Evolutionary conservation across 23 tunicate genomes (phyloP).

Genomic region (Styela clava): DNA sequence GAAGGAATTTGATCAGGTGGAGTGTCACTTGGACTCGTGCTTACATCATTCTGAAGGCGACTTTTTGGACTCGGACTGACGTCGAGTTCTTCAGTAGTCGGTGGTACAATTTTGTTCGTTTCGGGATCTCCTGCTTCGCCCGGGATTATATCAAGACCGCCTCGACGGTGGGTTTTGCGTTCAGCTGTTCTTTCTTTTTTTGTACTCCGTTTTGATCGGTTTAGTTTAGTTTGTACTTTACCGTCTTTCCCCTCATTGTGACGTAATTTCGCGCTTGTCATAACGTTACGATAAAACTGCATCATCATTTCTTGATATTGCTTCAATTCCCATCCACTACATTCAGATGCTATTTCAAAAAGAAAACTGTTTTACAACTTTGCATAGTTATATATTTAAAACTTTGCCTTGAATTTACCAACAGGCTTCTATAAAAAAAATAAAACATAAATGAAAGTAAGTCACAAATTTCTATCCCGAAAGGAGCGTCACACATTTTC

Average conservation of each 20-base stretch:
- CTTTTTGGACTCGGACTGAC: background rate
- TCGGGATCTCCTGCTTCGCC: background rate
- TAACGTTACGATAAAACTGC: background rate
- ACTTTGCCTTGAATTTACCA: too few relatives aligned
- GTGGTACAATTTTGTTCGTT: background rate
- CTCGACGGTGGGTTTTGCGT: background rate
- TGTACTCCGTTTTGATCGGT: background rate
- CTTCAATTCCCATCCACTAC: background rate
- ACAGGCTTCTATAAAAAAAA: too few relatives aligned
- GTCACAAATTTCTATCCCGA: too few relatives aligned
- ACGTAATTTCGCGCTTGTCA: background rate
- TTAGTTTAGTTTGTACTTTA: background rate
- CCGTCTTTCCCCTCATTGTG: background rate
- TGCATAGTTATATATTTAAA: too few relatives aligned
- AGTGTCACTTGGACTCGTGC: background rate
- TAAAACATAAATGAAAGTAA: too few relatives aligned
- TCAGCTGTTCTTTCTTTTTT: background rate
- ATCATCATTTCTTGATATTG: background rate
- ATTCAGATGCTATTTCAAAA: conserved; percentile 4
- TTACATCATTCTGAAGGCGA: background rate
- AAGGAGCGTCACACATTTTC: too few relatives aligned
- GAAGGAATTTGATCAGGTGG: background rate
- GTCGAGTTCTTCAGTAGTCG: background rate
- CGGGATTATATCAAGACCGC: background rate
- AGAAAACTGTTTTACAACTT: too few relatives aligned